Conservation (phyloP, 2,797 vertebrate species). For the Scolopax rusticola region DNA sequence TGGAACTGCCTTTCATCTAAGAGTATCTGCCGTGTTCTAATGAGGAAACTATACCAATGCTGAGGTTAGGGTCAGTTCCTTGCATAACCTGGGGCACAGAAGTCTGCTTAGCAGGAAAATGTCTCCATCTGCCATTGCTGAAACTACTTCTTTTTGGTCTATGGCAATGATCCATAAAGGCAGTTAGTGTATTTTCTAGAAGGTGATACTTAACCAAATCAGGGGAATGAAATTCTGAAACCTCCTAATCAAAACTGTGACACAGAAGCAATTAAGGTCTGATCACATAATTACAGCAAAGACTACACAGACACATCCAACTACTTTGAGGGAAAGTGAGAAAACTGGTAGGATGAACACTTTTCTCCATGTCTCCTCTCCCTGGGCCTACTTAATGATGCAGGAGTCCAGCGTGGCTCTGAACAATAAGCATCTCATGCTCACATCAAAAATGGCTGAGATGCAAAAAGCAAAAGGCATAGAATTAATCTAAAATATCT, state of each 20-base stretch:
- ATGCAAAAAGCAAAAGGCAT: neutral
- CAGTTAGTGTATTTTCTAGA: neutral
- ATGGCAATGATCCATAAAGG: neutral
- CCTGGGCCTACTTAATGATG: neutral
- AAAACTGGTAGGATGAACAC: neutral
- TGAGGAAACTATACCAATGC: neutral
- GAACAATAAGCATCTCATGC: neutral
- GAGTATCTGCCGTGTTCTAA: neutral
- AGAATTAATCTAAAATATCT: neutral
- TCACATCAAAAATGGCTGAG: neutral
- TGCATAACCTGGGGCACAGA: neutral
- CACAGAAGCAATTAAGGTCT: neutral
- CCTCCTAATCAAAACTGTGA: neutral
- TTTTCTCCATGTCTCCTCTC: neutral
- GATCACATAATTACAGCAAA: neutral
- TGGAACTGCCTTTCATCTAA: neutral
- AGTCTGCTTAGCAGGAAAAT: neutral
- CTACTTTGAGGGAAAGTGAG: neutral
- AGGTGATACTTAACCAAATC: neutral
- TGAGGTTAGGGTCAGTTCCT: neutral
- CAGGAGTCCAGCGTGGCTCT: accelerated
- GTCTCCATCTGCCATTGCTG: conserved; percentile 7
- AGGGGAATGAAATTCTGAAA: neutral
- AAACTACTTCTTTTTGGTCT: neutral
- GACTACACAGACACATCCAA: neutral